Evolutionary conservation across 2,888 invertebrate species (phyloP).

Genomic region (Ischnus inquisitorius): DNA sequence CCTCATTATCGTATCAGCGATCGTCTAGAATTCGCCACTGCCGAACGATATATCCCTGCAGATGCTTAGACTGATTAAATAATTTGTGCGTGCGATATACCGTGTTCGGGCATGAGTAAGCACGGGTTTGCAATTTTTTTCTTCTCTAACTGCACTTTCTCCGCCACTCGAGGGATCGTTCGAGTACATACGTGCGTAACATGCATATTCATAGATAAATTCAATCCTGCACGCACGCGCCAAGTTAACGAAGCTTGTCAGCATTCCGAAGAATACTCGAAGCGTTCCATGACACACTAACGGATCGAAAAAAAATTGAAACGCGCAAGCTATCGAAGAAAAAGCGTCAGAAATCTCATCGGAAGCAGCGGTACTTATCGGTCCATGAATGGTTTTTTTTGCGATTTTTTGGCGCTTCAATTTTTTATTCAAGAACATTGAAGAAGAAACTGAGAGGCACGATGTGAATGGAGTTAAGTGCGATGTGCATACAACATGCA

Average conservation of each 20-base stretch:
- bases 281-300: neutral
- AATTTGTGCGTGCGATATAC: neutral
- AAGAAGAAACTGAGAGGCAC: neutral
- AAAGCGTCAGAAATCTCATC: neutral
- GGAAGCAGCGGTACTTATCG: neutral
- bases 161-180: neutral
- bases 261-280: constrained; percentile 9
- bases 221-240: constrained; percentile 19
- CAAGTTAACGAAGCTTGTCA: constrained; percentile 13
- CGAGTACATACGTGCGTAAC: neutral
- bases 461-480: neutral
- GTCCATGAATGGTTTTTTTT: neutral
- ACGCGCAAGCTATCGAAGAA: neutral
- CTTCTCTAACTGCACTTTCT: neutral
- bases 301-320: neutral
- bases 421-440: too few relatives aligned
- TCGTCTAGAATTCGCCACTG: neutral
- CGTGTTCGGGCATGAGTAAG: neutral
- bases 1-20: neutral
- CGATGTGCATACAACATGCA: neutral
- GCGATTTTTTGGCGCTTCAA: too few relatives aligned
- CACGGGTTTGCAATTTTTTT: too few relatives aligned
- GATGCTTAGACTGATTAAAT: neutral
- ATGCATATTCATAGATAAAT: constrained; percentile 8
- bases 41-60: neutral